A percentile compares a stretch with the other conserved stretches of the same genome.
These are phyloP conservation scores for Donacobius atricapilla DNA, from an alignment of 2,113 vertebrate genomes.

Conservation along the genomic window DNA sequence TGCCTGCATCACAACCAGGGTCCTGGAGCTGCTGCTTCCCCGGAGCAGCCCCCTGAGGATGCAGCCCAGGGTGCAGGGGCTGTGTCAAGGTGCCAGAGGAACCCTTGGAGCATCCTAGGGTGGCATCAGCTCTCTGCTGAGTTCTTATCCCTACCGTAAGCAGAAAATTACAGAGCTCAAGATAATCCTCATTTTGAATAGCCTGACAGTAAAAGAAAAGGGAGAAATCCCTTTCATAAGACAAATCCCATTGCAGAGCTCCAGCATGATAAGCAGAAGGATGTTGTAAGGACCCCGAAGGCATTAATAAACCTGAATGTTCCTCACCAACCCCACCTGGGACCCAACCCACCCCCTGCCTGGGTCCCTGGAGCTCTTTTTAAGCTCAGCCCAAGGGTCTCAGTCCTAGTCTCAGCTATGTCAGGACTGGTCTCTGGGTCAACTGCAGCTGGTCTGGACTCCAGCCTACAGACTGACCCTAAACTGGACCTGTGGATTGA, in stretches of 20 bases:
- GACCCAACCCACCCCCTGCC: neutral
- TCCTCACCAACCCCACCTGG: neutral
- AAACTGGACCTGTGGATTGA: neutral
- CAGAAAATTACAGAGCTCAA: neutral
- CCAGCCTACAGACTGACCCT: fast-evolving
- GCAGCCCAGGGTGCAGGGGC: too few relatives aligned
- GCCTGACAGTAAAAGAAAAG: neutral
- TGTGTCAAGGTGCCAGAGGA: neutral
- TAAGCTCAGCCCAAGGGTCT: neutral
- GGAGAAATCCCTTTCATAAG: neutral
- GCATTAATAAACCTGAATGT: neutral
- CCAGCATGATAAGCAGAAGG: fast-evolving
- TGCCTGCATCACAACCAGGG: neutral
- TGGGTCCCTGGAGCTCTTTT: neutral
- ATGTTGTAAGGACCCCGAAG: neutral
- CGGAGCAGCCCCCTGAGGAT: neutral
- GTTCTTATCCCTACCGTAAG: neutral
- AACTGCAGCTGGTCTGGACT: neutral
- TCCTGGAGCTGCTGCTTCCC: neutral
- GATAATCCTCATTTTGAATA: neutral
- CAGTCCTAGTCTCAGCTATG: neutral
- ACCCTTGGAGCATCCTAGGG: too few relatives aligned
- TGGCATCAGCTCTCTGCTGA: neutral
- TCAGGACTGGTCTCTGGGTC: neutral
- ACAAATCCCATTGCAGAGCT: neutral